Conservation (phyloP, 1,140 invertebrate genomes). For the honey bee (Apis mellifera) region Amel_HAv3.1 CM009931.2:12316001-12316500, state of each 20-base stretch:
- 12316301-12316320: not conserved
- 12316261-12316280: not conserved
- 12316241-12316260: not conserved
- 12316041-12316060: slow-evolving; percentile 6
- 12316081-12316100: not conserved
- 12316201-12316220: too few species aligned
- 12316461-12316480: too few species aligned
- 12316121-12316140: not conserved
- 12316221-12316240: too few species aligned
- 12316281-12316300: not conserved
- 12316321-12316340: not conserved
- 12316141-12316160: not conserved
- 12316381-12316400: too few species aligned
- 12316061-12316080: not conserved
- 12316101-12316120: slow-evolving; percentile 1
- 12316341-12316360: too few species aligned
- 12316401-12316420: too few species aligned
- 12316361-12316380: too few species aligned
- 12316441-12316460: too few species aligned
- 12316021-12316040: slow-evolving; percentile 30
- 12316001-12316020: not conserved
- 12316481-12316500: slow-evolving; percentile 76
- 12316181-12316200: too few species aligned
- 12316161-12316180: not conserved
- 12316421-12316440: not conserved